Base-by-base conservation (phyloP, 2,113 vertebrate species). In the Parus major region DNA sequence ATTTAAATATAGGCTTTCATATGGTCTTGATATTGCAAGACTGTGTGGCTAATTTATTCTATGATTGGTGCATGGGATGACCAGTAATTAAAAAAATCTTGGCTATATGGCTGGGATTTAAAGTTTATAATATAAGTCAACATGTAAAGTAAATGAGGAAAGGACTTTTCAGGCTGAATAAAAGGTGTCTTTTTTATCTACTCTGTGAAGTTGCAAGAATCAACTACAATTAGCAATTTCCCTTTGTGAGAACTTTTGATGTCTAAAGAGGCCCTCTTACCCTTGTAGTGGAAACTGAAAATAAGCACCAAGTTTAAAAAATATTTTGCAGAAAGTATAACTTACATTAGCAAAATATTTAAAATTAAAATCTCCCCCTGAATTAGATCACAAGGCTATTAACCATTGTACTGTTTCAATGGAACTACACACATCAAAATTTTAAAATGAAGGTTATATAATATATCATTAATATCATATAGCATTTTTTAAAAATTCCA, bases 381-480 rank as follows among this genome's bases (percentile, higher is more conserved):
- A 59, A 63, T 41, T 12, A 49, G 22, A 66, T 46, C 15, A n/a
- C 5, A 11, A 70, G 11, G 33, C 10, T 71, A 22, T 20, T 86
- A 47, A 39, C 2, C 2, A 27, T 23, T 20, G 2, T 31, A 14
- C 46, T 76, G 9, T 55, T 80, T 83, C 33, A 91, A 36, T 28
- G 5, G 5, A 78, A 22, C 1, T n/a, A 23, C 2, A 49, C 1
- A n/a, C 4, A 59, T 8, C 15, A 3, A 82, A 50, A 66, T 7
- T 52, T 52, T 35, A 9, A 83, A 83, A 29, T 20, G 8, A 15
- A 73, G 14, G 1, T 42, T 42, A 42, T 42, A 42, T 42, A 14
- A 42, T 42, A 16, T 15, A 42, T 42, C 42, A 42, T 42, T 42
- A 14, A 42, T 20, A 36, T 15, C 27, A 14, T 11, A 13, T 0